A percentile compares a stretch with the other conserved stretches of the same genome.
Conservation (phyloP, 2,797 vertebrate species). For the Eurystomus glaucurus region DNA sequence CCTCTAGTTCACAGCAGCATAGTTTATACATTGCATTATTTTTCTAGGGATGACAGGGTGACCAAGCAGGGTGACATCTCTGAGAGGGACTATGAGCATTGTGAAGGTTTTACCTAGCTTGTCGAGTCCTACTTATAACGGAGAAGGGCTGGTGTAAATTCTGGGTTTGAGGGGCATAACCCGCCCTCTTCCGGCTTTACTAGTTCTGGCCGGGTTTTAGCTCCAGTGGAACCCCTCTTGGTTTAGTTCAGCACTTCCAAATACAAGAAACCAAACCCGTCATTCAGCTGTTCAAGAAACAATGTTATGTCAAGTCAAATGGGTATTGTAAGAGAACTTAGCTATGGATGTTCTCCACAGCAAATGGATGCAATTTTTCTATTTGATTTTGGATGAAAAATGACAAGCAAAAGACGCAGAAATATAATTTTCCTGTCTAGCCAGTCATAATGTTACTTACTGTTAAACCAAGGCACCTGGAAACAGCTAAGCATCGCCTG, state of each 20-base stretch:
- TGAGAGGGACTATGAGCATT: background rate
- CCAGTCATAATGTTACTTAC: constrained; percentile 17
- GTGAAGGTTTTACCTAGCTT: background rate
- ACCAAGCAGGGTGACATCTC: background rate
- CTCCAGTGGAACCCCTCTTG: background rate
- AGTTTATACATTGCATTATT: background rate
- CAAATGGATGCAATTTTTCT: background rate
- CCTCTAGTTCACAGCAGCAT: background rate
- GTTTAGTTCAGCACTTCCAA: background rate
- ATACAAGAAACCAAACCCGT: background rate
- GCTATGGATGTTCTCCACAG: background rate
- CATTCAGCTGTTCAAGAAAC: background rate
- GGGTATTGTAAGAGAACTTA: background rate
- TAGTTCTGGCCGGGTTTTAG: background rate
- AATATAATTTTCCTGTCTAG: background rate
- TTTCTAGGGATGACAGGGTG: background rate
- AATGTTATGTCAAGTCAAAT: background rate
- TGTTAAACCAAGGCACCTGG: constrained; percentile 5
- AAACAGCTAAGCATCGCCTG: constrained; percentile 15
- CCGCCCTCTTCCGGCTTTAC: background rate
- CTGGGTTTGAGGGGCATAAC: background rate
- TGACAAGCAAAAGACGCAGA: background rate
- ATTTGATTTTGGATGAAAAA: constrained; percentile 16
- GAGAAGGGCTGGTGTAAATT: background rate
- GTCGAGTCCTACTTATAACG: background rate